Evolutionary conservation across 1,140 invertebrate species (phyloP).

Genomic region (Drosophila suzukii): DNA sequence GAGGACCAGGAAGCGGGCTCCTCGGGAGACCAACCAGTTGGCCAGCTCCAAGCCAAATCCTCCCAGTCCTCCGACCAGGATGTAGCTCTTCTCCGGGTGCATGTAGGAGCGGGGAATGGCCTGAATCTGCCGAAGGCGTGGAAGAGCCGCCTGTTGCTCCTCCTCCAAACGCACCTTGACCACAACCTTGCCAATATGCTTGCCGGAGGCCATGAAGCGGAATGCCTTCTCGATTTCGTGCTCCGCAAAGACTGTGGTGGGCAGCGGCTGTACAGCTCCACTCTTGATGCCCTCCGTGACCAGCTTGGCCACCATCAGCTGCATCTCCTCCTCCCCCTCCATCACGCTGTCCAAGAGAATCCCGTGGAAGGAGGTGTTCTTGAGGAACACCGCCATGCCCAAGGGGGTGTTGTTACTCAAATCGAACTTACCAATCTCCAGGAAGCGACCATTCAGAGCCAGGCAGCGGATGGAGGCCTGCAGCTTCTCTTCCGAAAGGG

Average conservation of each 20-base stretch:
- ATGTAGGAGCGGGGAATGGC: conserved; percentile 94
- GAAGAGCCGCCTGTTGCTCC: conserved; percentile 83
- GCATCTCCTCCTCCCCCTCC: conserved; percentile 88
- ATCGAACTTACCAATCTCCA: conserved; percentile 99
- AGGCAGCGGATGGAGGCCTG: conserved; percentile 96
- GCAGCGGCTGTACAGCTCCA: conserved; percentile 94
- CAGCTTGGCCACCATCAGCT: conserved; percentile 89
- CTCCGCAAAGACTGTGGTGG: conserved; percentile 92
- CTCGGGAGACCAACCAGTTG: conserved; percentile 94
- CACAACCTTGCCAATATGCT: conserved; percentile 98
- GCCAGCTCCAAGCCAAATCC: conserved; percentile 98
- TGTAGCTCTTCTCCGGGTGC: conserved; percentile 94
- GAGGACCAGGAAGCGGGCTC: conserved; percentile 92
- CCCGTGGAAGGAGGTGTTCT: conserved; percentile 98
- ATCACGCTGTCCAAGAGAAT: conserved; percentile 95
- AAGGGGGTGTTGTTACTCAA: conserved; percentile 94
- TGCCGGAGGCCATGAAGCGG: conserved; percentile 97
- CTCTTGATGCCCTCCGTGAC: conserved; percentile 92
- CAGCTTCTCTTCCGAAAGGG: conserved; percentile 95
- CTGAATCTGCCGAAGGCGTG: conserved; percentile 86
- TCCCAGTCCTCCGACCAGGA: conserved; percentile 95
- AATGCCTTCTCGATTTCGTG: conserved; percentile 96
- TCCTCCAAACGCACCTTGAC: conserved; percentile 94
- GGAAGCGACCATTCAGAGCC: conserved; percentile 94
- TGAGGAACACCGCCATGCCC: conserved; percentile 97